phyloP scores from a whole-genome alignment of 2,797 vertebrate genomes.

The Huso huso region DNA sequence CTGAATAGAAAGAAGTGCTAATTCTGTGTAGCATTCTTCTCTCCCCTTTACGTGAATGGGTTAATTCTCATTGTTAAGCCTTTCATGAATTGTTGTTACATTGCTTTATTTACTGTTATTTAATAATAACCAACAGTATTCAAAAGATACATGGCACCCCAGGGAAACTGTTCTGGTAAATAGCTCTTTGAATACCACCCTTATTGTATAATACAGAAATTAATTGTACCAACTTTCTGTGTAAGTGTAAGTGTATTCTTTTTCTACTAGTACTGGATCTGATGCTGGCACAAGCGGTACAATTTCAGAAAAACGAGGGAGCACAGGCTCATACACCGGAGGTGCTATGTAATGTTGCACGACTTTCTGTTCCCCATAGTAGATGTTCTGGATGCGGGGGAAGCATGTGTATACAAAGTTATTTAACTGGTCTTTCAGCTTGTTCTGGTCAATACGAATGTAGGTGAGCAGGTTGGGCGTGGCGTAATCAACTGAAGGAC shows the following conservation, averaged over 20 bases:
- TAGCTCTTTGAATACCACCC: neutral
- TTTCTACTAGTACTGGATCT: neutral
- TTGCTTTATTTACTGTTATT: too few species aligned
- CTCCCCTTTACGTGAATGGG: too few species aligned
- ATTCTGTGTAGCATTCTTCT: too few species aligned
- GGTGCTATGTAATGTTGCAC: neutral
- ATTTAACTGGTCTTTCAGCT: constrained; percentile 56
- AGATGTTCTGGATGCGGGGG: constrained; percentile 60
- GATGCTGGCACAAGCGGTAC: too few species aligned
- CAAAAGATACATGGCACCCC: too few species aligned
- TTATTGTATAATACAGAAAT: neutral
- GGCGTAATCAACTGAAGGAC: constrained; percentile 47
- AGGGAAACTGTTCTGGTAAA: neutral
- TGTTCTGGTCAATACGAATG: constrained; percentile 67
- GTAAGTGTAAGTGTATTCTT: too few species aligned
- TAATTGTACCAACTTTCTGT: neutral
- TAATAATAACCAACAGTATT: too few species aligned
- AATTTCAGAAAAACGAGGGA: too few species aligned
- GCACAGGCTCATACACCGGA: too few species aligned
- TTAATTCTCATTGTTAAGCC: too few species aligned
- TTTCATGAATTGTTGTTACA: too few species aligned
- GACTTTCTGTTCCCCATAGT: constrained; percentile 64
- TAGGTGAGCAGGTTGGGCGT: constrained; percentile 60
- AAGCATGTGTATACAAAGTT: constrained; percentile 59
- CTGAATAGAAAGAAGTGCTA: too few species aligned